phyloP scores from a whole-genome alignment of 2,888 invertebrate genomes.

The Drosophila incognita region DNA sequence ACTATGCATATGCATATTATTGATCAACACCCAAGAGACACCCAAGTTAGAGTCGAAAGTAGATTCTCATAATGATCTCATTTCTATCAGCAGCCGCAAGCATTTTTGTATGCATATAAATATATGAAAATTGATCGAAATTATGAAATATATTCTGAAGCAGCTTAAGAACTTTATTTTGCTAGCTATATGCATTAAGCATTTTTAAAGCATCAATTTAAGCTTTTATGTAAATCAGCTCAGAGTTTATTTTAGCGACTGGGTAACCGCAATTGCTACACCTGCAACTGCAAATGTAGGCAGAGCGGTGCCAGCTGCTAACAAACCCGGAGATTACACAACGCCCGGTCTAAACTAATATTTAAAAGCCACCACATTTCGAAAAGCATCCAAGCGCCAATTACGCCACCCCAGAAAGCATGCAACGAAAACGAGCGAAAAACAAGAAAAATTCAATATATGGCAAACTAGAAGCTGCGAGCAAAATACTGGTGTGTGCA shows the following conservation, averaged over 20 bases:
- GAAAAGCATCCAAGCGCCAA: constrained; percentile 62
- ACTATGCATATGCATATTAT: too few species aligned
- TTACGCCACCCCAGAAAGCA: constrained; percentile 53
- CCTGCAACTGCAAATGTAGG: constrained; percentile 37
- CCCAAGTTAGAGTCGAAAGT: too few species aligned
- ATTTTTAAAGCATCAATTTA: neutral
- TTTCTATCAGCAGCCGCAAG: too few species aligned
- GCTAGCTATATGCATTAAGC: neutral
- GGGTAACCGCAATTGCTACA: constrained; percentile 47
- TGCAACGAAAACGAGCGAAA: constrained; percentile 32
- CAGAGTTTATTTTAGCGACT: constrained; percentile 24
- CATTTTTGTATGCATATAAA: too few species aligned
- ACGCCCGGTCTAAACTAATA: constrained; percentile 49
- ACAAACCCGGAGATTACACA: constrained; percentile 20
- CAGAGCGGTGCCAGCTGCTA: constrained; percentile 33
- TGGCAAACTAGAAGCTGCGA: constrained; percentile 1
- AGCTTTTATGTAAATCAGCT: constrained; percentile 4
- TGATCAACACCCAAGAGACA: too few species aligned
- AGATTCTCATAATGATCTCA: too few species aligned
- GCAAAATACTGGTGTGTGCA: constrained; percentile 15
- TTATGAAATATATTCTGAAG: neutral
- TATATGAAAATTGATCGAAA: neutral
- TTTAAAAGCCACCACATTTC: constrained; percentile 52
- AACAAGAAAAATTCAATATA: constrained; percentile 11
- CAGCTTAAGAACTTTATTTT: neutral